Base-by-base conservation (phyloP, 2,888 invertebrate species). In the Apamea monoglypha region DNA sequence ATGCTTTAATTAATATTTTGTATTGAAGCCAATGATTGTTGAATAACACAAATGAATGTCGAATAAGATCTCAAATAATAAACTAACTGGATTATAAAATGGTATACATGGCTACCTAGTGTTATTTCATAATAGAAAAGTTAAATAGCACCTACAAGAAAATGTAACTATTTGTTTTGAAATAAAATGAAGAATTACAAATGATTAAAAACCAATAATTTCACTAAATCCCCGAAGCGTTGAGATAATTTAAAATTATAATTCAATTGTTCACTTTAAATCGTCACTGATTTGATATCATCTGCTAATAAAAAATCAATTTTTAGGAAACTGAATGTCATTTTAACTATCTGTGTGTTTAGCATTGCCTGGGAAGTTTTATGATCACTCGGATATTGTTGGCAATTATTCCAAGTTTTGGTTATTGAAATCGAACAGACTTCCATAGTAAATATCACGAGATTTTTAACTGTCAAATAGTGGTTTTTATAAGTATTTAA, bases 171-270 rank as follows among this genome's bases (percentile, higher is more conserved):
- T 67, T 61, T 67, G 40, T 67, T 67, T 59, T 18, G 29, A n/a
- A 71, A 47, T 32, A 61, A 70, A 66, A 21, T 32, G 10, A 25
- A 25, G 6, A 56, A 59, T 36, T 32, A 29, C n/a, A 53, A 71
- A 76, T 56, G 6, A 56, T 47, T 63, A 63, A 80, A 70, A 63
- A 50, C 18, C 12, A 66, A 75, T 71, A 63, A 74, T 75, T 81
- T 80, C 82, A 84, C 79, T n/a, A 44, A 78, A 78, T 83, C 86
- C 91, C 90, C 89, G 59, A 87, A 85, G 82, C 88, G 90, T 91
- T 91, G 81, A 89, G 74, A 89, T 86, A 74, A 83, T 89, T 84
- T 85, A 85, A 87, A 86, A 82, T 83, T 89, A 83, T 89, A 85
- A 86, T 87, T 86, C 76, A 85, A 88, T 85, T 71, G 83, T 90